These are phyloP conservation scores for Rana temporaria DNA, from an alignment of 2,113 vertebrate genomes.

Conservation along the genomic window DNA sequence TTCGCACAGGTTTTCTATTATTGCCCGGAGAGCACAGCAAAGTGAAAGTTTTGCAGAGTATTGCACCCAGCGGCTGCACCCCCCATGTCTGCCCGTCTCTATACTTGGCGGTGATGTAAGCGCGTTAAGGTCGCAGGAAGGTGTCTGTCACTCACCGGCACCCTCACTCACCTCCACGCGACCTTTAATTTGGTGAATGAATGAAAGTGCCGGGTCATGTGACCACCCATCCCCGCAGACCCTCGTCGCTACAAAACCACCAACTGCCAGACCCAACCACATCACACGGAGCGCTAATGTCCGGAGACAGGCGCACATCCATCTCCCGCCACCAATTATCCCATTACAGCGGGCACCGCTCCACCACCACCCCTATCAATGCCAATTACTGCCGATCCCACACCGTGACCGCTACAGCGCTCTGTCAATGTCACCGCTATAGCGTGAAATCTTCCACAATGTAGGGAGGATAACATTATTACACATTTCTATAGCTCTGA, in stretches of 20 bases:
- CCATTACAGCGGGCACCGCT: no score
- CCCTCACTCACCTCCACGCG: not conserved
- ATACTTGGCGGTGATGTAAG: not conserved
- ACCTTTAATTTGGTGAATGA: not conserved
- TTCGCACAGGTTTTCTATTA: no score
- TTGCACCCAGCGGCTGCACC: conserved; percentile 1
- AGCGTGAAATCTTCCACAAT: no score
- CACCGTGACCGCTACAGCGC: no score
- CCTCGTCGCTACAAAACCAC: not conserved
- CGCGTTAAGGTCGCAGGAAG: not conserved
- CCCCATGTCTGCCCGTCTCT: conserved; percentile 32
- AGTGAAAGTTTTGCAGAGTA: no score
- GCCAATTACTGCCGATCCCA: no score
- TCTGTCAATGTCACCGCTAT: no score
- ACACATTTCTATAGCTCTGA: no score
- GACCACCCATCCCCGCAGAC: no score
- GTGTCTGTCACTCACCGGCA: not conserved
- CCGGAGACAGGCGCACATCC: conserved; percentile 57
- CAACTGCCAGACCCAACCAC: not conserved
- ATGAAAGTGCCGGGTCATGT: not conserved
- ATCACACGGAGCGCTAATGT: not conserved
- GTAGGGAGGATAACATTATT: no score
- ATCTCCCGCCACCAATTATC: conserved; percentile 5
- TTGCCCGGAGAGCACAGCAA: no score
- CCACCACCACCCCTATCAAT: no score